These are phyloP conservation scores for Neodiprion pinetum DNA, from an alignment of 1,140 invertebrate genomes.

Conservation along the genomic window DNA sequence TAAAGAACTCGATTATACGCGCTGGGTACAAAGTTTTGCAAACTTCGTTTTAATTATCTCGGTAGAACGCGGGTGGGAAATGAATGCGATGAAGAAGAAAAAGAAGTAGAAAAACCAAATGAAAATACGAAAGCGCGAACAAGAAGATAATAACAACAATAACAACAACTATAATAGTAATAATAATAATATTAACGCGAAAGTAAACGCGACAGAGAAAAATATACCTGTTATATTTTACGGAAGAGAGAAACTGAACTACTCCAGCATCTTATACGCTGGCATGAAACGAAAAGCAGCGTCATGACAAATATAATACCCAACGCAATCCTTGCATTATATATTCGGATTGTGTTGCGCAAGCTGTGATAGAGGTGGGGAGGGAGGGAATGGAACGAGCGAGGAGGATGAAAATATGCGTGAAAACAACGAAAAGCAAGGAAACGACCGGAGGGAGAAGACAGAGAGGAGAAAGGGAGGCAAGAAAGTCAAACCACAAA, in stretches of 20 bases:
- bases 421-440: neutral
- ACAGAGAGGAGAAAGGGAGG: neutral
- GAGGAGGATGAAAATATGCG: neutral
- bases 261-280: too few species aligned
- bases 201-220: too few species aligned
- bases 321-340: too few species aligned
- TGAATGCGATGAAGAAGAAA: neutral
- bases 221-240: too few species aligned
- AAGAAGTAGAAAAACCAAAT: neutral
- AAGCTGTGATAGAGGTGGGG: too few species aligned
- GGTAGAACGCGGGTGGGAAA: neutral
- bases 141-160: too few species aligned
- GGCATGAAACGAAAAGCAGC: too few species aligned
- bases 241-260: too few species aligned
- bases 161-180: too few species aligned
- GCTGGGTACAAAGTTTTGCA: neutral
- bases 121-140: neutral
- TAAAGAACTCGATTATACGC: neutral
- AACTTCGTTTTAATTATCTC: constrained; percentile 6
- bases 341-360: too few species aligned
- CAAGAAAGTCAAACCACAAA: neutral
- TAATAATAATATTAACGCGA: too few species aligned
- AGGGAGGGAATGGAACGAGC: neutral
- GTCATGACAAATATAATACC: too few species aligned
- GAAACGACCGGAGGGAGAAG: neutral